Conservation (phyloP, 1,140 invertebrate genomes). For the Harlomillsia oculata region DNA sequence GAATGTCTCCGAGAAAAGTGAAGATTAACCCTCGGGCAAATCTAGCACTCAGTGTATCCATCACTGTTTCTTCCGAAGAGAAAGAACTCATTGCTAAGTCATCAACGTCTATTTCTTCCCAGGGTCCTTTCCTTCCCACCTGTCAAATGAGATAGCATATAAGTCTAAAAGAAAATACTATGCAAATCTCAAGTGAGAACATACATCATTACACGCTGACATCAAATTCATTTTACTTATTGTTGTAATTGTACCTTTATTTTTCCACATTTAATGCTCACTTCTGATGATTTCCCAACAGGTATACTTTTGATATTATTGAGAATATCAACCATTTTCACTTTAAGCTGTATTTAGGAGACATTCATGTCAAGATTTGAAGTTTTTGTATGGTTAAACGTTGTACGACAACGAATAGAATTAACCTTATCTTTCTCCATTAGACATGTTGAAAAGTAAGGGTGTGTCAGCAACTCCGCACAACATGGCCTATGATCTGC, state of each 20-base stretch:
- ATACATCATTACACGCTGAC: no score
- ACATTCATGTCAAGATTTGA: no score
- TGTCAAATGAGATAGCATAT: slow-evolving; percentile 37
- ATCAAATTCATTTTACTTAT: no score
- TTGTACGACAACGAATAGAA: no score
- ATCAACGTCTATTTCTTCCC: slow-evolving; percentile 66
- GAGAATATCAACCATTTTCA: no score
- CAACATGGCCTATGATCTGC: slow-evolving; percentile 77
- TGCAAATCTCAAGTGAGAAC: no score
- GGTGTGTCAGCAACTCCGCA: slow-evolving; percentile 74
- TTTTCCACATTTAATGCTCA: slow-evolving; percentile 52
- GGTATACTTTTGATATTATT: slow-evolving; percentile 34
- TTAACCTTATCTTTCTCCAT: no score
- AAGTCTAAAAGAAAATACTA: no score
- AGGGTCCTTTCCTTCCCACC: slow-evolving; percentile 41
- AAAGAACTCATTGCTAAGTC: slow-evolving; percentile 72
- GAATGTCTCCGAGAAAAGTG: slow-evolving; percentile 80
- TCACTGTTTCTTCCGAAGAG: slow-evolving; percentile 65
- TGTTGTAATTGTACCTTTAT: slow-evolving; percentile 14
- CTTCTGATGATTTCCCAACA: slow-evolving; percentile 44
- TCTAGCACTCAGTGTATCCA: slow-evolving; percentile 61
- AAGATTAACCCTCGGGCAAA: slow-evolving; percentile 62
- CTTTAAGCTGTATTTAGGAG: no score
- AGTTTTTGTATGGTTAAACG: no score
- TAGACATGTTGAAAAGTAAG: no score